Evolutionary conservation across 2,113 vertebrate genomes (phyloP).

Genomic region (Lamprologus sp.): DNA sequence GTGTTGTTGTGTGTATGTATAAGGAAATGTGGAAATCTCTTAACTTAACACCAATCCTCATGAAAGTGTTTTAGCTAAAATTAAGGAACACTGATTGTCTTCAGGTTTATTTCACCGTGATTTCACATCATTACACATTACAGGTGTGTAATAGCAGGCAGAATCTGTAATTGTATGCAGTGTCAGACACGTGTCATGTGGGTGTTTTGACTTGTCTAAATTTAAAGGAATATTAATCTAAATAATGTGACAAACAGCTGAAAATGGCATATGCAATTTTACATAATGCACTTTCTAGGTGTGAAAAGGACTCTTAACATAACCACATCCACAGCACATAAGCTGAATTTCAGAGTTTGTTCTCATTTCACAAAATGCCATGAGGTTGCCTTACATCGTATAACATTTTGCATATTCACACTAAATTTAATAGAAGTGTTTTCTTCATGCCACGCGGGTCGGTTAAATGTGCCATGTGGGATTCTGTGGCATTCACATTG

Average conservation of each 20-base stretch:
- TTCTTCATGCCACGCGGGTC: not conserved
- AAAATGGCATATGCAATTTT: not conserved
- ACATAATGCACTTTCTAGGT: not conserved
- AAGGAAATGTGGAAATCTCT: not conserved
- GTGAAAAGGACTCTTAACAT: not conserved
- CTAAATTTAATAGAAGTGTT: not conserved
- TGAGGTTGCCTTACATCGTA: not conserved
- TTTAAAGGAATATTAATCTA: not conserved
- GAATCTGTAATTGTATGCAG: not conserved
- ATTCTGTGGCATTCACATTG: not conserved
- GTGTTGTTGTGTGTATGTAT: not conserved
- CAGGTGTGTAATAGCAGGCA: not conserved
- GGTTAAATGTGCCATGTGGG: not conserved
- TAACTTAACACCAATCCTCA: not conserved
- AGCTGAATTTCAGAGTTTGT: not conserved
- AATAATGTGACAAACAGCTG: not conserved
- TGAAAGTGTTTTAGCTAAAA: not conserved
- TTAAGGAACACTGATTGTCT: not conserved
- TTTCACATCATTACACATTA: not conserved
- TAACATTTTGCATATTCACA: not conserved
- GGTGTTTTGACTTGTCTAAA: not conserved
- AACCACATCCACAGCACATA: not conserved
- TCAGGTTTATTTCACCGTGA: accelerated
- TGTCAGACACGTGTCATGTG: not conserved
- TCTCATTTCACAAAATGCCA: not conserved